Conservation (phyloP, 1,140 invertebrate species). For the Meloidogyne exigua region DNA sequence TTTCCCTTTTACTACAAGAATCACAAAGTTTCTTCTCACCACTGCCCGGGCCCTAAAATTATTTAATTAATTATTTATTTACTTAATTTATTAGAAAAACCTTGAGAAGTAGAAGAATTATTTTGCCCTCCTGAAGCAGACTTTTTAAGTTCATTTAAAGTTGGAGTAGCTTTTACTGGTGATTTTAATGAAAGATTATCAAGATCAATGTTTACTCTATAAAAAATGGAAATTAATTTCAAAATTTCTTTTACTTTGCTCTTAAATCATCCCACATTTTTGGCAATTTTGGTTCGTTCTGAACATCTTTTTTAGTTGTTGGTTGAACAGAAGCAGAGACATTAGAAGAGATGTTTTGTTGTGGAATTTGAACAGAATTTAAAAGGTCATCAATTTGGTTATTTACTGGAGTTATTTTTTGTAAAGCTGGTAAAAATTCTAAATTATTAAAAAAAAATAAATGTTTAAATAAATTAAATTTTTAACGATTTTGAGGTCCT, state of each 20-base stretch:
- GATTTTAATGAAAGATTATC: conserved; percentile 33
- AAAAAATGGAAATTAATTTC: background rate
- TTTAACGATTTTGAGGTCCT: background rate
- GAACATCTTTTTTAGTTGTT: background rate
- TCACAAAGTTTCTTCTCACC: no score
- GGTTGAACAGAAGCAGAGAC: background rate
- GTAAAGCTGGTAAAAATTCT: background rate
- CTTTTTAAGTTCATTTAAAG: conserved; percentile 35
- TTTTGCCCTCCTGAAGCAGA: conserved; percentile 4
- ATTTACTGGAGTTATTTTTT: background rate
- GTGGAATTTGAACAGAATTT: conserved; percentile 1
- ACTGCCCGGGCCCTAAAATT: background rate
- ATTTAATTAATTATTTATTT: no score
- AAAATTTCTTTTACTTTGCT: conserved; percentile 27
- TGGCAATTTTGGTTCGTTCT: conserved; percentile 9
- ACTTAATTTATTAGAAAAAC: background rate
- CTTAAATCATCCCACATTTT: conserved; percentile 35
- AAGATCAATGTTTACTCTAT: conserved; percentile 41
- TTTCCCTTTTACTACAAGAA: no score
- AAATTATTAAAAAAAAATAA: background rate
- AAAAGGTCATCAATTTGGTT: background rate
- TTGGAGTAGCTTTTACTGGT: conserved; percentile 32
- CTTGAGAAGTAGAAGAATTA: conserved; percentile 4
- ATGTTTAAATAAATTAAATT: no score
- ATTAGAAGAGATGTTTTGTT: background rate